Evolutionary conservation across 2,888 invertebrate species (phyloP).

Genomic region (Cheilosia scutellata): DNA sequence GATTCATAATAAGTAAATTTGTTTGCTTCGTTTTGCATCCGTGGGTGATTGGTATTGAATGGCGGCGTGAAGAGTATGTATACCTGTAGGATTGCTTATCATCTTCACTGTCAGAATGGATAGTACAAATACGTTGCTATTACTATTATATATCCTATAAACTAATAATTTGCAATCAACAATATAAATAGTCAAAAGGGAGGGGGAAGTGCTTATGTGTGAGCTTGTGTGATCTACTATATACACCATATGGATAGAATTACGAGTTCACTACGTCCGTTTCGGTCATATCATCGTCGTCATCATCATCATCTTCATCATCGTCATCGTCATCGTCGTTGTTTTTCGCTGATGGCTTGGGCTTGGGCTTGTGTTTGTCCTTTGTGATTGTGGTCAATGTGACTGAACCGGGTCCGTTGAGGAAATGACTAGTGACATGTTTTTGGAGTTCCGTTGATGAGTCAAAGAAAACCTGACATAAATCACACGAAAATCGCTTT

Average conservation of each 20-base stretch:
- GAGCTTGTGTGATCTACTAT: slow-evolving; percentile 63
- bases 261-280: slow-evolving; percentile 52
- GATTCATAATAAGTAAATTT: slow-evolving; percentile 48
- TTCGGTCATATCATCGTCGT: slow-evolving; percentile 51
- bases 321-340: slow-evolving; percentile 32
- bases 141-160: slow-evolving; percentile 24
- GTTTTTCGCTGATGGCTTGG: slow-evolving; percentile 62
- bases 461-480: slow-evolving; percentile 83
- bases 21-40: slow-evolving; percentile 20
- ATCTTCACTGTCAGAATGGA: slow-evolving; percentile 34
- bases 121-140: slow-evolving; percentile 22
- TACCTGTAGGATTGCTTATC: slow-evolving; percentile 27
- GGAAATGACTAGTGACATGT: slow-evolving; percentile 84
- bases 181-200: slow-evolving; percentile 67
- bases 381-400: slow-evolving; percentile 78
- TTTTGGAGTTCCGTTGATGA: slow-evolving; percentile 82
- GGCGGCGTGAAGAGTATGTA: slow-evolving; percentile 16
- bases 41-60: slow-evolving; percentile 38
- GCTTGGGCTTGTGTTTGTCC: slow-evolving; percentile 62
- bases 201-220: slow-evolving; percentile 51
- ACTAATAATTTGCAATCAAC: slow-evolving; percentile 55
- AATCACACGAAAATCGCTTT: slow-evolving; percentile 82
- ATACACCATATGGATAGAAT: slow-evolving; percentile 56
- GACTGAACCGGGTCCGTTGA: slow-evolving; percentile 82
- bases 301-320: slow-evolving; percentile 47